phyloP scores from a whole-genome alignment of 2,888 invertebrate genomes.

The Charanyca ferruginea region DNA sequence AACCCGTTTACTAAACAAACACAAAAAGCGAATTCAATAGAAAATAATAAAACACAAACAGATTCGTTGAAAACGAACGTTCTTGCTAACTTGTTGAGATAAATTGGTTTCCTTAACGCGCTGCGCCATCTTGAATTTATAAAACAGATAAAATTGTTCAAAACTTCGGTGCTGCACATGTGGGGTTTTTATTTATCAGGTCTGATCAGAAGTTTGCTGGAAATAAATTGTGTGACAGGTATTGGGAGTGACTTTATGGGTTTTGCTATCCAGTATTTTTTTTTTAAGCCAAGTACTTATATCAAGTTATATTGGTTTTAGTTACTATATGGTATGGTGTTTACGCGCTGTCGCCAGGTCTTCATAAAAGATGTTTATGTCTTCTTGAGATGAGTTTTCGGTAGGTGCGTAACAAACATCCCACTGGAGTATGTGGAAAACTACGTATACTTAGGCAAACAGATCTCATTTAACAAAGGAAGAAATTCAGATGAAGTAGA shows the following conservation, averaged over 20 bases:
- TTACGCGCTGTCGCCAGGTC: too few relatives aligned
- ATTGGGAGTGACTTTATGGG: not conserved
- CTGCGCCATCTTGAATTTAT: conserved; percentile 49
- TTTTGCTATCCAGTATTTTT: not conserved
- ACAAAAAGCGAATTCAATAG: conserved; percentile 12
- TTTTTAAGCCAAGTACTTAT: not conserved
- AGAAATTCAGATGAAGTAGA: too few relatives aligned
- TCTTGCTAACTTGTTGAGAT: conserved; percentile 50
- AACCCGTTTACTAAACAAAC: conserved; percentile 6
- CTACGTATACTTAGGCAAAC: too few relatives aligned
- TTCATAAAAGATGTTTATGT: too few relatives aligned
- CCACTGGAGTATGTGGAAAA: too few relatives aligned
- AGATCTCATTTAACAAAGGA: too few relatives aligned
- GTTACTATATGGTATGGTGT: too few relatives aligned
- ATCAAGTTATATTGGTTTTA: too few relatives aligned
- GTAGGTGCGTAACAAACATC: too few relatives aligned
- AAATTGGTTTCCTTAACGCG: conserved; percentile 55
- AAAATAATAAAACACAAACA: conserved; percentile 45
- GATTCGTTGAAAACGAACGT: conserved; percentile 47
- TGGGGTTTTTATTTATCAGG: conserved; percentile 37
- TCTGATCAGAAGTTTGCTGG: conserved; percentile 20
- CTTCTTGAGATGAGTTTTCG: too few relatives aligned
- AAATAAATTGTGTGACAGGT: not conserved
- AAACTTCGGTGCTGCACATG: conserved; percentile 45
- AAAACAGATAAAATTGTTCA: conserved; percentile 48